These are phyloP conservation scores for Crambe crambe DNA, from an alignment of 37 sponge, comb jelly and placozoan species.

Conservation along the genomic window DNA sequence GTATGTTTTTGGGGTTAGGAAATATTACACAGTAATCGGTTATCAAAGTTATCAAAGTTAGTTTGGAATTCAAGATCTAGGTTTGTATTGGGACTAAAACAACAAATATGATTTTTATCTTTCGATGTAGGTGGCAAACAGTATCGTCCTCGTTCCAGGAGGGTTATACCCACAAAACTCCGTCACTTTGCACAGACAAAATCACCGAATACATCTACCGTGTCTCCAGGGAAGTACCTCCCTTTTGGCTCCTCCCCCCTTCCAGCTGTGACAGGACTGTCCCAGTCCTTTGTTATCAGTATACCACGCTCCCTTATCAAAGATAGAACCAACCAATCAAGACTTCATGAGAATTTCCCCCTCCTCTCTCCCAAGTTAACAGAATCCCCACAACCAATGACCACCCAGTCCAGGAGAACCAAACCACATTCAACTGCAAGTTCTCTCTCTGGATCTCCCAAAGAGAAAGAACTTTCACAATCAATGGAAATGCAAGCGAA, in stretches of 20 bases:
- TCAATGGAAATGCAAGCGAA: background rate
- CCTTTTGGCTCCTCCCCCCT: conserved; percentile 1
- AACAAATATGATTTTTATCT: too few species aligned
- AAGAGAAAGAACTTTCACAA: too few species aligned
- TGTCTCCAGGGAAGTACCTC: background rate
- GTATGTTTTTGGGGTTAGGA: too few species aligned
- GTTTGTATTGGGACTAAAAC: too few species aligned
- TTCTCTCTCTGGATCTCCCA: background rate
- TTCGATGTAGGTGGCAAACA: too few species aligned
- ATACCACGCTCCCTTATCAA: background rate
- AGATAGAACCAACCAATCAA: background rate
- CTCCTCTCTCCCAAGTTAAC: background rate
- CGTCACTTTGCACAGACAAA: conserved; percentile 36
- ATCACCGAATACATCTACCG: background rate
- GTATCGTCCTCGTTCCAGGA: background rate
- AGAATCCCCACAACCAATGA: background rate
- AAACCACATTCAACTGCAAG: too few species aligned
- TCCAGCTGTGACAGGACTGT: background rate
- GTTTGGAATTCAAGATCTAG: too few species aligned
- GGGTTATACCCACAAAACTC: conserved; percentile 15
- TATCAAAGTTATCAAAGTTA: too few species aligned
- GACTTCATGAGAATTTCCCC: background rate
- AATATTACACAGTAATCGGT: too few species aligned
- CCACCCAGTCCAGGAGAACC: too few species aligned
- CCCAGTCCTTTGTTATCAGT: background rate